Evolutionary conservation across 2,797 vertebrate genomes (phyloP), one percentile per base, ranked within the genome.

Genomic region (Heliangelus exortis): DNA sequence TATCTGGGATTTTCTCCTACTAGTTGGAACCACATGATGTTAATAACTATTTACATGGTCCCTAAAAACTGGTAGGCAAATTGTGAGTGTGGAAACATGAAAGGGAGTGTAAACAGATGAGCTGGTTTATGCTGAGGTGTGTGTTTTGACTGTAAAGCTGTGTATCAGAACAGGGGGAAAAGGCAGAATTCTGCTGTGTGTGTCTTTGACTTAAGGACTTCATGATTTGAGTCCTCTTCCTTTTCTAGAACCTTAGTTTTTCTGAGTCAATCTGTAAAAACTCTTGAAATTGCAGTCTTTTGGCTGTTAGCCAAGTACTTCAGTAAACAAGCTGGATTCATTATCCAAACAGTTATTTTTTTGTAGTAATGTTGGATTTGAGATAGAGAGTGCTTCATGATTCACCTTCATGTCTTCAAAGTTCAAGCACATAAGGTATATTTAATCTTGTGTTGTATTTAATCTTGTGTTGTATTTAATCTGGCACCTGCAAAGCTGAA

Each of bases 41-140:
- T 95, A 94, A 84, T 87, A 91, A 91, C 79, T 92, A 68, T 92
- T 96, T 94, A 88, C 87, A 84, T 94, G 93, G 90, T 92, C 55
- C 59, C 55, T 93, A 65, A 88, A 96, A 96, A 69, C 63, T 45
- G 51, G 23, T 81, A 66, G 89, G 87, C 82, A 90, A 86, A 91
- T 90, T 81, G 62, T 90, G 48, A 75, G 69, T 20, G 4, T 95
- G 73, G 79, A 89, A 88, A 78, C 82, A 59, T 59, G 83, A 92
- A 76, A 89, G 73, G 53, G 41, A 65, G 34, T 29, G 18, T 93
- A 75, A 96, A 91, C 41, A 86, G 63, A 20, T 1, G 0, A 69
- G 53, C 5, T 74, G 48, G 29, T 92, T 76, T 91, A 69, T 81
- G 33, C 66, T 0, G 0, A 45, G 59, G 34, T 61, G 10, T 29